phyloP scores from a whole-genome alignment of 2,888 invertebrate species.

The Aleiodes testaceus region DNA sequence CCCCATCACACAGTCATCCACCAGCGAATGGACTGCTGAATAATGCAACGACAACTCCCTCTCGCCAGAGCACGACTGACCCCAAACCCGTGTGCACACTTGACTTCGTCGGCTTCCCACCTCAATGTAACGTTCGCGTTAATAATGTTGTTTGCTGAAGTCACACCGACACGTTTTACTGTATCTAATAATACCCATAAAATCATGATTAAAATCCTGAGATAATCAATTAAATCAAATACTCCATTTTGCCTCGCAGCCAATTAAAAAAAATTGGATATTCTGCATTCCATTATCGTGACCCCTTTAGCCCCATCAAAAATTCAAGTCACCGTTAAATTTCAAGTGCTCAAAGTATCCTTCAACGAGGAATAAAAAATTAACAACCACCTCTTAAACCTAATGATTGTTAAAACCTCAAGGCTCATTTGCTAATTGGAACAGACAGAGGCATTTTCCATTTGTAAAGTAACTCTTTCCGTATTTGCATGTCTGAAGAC shows the following conservation, averaged over 20 bases:
- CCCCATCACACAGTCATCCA: constrained; percentile 26
- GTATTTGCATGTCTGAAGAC: constrained; percentile 47
- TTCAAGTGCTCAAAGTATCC: too few species aligned
- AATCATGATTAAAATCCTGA: not conserved
- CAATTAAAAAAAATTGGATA: too few species aligned
- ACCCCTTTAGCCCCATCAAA: too few species aligned
- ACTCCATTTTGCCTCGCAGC: too few species aligned
- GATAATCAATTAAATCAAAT: too few species aligned
- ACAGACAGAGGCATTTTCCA: constrained; percentile 41
- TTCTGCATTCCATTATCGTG: too few species aligned
- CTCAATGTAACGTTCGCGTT: constrained; percentile 30
- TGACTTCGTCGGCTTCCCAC: constrained; percentile 26
- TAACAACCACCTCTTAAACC: not conserved
- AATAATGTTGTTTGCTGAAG: constrained; percentile 26
- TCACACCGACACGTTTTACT: constrained; percentile 17
- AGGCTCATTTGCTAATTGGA: constrained; percentile 44
- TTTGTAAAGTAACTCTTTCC: constrained; percentile 32
- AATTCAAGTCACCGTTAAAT: too few species aligned
- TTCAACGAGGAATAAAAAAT: too few species aligned
- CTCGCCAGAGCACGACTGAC: constrained; percentile 33
- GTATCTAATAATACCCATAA: not conserved
- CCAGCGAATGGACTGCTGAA: constrained; percentile 61
- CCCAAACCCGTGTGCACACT: constrained; percentile 20
- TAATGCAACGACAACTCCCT: constrained; percentile 60
- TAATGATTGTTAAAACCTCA: not conserved